These are phyloP conservation scores for Aleiodes sp. DNA, from an alignment of 1,140 invertebrate genomes.

Conservation along the genomic window DNA sequence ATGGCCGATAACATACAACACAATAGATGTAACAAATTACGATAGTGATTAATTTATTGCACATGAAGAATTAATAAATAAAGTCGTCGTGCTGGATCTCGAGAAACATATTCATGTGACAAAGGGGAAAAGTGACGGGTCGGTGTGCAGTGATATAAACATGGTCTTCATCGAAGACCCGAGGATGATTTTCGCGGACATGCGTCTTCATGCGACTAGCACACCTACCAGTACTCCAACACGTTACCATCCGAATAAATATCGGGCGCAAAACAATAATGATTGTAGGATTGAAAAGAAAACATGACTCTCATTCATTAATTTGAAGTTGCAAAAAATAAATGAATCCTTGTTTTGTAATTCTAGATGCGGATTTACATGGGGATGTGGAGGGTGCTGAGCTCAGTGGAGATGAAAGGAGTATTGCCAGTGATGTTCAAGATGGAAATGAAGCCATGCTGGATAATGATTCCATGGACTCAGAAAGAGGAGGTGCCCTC, in stretches of 20 bases:
- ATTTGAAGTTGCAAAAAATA: neutral
- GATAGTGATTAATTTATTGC: neutral
- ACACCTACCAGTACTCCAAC: slow-evolving; percentile 59
- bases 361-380: slow-evolving; percentile 67
- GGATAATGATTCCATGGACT: slow-evolving; percentile 69
- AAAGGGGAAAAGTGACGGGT: slow-evolving; percentile 30
- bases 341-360: slow-evolving; percentile 28
- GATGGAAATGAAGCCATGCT: slow-evolving; percentile 60
- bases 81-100: slow-evolving; percentile 45
- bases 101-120: slow-evolving; percentile 49
- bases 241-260: slow-evolving; percentile 52
- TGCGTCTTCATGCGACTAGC: slow-evolving; percentile 63
- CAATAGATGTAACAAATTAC: too few species aligned
- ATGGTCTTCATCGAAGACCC: slow-evolving; percentile 65
- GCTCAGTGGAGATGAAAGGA: slow-evolving; percentile 67
- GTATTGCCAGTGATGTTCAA: slow-evolving; percentile 66
- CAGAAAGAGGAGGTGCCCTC: slow-evolving; percentile 68
- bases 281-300: slow-evolving; percentile 54
- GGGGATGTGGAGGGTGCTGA: slow-evolving; percentile 63
- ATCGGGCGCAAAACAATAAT: slow-evolving; percentile 62
- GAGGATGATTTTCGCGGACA: slow-evolving; percentile 64
- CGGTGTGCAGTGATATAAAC: slow-evolving; percentile 44
- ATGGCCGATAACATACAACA: too few species aligned
- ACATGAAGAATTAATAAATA: slow-evolving; percentile 1
- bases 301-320: neutral